Evolutionary conservation across 2,888 invertebrate species (phyloP), one percentile per base, ranked within the genome.

Genomic region (Cistogaster globosa): DNA sequence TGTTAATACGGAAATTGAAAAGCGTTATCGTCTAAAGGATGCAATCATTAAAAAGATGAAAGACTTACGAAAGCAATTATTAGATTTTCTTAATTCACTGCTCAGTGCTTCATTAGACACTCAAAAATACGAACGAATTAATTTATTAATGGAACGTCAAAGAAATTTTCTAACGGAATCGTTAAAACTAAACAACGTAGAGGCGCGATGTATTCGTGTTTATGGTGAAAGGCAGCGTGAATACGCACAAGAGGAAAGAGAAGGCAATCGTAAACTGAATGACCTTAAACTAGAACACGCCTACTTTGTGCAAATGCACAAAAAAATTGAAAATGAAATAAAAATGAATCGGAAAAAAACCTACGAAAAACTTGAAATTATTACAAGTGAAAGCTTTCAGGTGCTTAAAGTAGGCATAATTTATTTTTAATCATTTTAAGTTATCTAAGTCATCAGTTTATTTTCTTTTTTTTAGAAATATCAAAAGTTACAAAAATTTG

Each of bases 261-360:
- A 90, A 6, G 83, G 86, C 5, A 89, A 88, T 53, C 86, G 88
- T 4, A 88, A 88, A 0, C 77, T 90, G 0, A 89, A 88, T 16
- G 91, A 90, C 42, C 86, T 92, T 9, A 88, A 89, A 3, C 67
- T 90, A 57, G 92, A 92, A 83, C 87, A 88, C 9, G 88, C 87
- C 8, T 91, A 92, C 78, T 92, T 91, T 71, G 53, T 88, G n/a
- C 87, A 88, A 42, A 88, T 89, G 26, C 89, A 89, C 74, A 88
- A 89, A 68, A 86, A 87, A 26, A 89, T 92, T 26, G 91, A 91
- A 78, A 79, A 84, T 0, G 84, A 88, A 5, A 89, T 91, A 71
- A 86, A 88, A 2, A 12, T 81, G 0, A 88, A 91, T 80, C 86
- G 88, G 0, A 53, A 87, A 1, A 75, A 87, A 0, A 91, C 90